phyloP scores from a whole-genome alignment of 2,113 vertebrate genomes.

The Corythaeola cristata region DNA sequence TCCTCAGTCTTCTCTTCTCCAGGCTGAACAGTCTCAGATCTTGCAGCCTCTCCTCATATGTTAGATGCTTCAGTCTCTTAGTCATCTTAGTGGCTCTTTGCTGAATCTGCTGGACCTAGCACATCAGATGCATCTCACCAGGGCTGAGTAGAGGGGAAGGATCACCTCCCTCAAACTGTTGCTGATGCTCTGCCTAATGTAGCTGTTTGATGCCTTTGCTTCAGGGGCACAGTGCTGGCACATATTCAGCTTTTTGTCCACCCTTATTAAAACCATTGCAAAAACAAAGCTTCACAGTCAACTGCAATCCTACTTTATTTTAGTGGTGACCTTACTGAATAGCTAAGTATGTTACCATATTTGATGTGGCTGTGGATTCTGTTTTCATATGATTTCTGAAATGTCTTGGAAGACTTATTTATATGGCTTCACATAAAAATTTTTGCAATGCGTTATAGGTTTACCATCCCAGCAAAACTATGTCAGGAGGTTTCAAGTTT shows the following conservation, averaged over 20 bases:
- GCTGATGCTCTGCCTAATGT: not conserved
- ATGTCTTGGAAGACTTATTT: not conserved
- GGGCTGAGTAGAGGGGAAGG: not conserved
- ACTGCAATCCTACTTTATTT: not conserved
- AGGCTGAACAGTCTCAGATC: not conserved
- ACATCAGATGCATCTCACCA: not conserved
- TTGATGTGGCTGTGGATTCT: not conserved
- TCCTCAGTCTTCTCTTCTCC: too few species aligned
- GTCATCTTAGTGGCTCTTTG: not conserved
- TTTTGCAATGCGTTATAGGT: not conserved
- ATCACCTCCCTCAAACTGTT: not conserved
- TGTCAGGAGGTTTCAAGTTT: not conserved
- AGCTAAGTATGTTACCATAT: not conserved
- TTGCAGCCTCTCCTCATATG: not conserved
- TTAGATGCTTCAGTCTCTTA: not conserved
- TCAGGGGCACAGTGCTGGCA: not conserved
- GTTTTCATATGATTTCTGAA: not conserved
- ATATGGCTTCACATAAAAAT: not conserved
- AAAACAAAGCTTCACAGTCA: not conserved
- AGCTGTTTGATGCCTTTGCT: not conserved
- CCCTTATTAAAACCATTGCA: not conserved
- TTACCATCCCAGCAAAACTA: not conserved
- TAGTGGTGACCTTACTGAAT: not conserved
- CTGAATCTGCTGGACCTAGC: not conserved
- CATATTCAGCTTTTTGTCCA: not conserved